phyloP scores from a whole-genome alignment of 2,797 vertebrate species.

The Emys orbicularis region DNA sequence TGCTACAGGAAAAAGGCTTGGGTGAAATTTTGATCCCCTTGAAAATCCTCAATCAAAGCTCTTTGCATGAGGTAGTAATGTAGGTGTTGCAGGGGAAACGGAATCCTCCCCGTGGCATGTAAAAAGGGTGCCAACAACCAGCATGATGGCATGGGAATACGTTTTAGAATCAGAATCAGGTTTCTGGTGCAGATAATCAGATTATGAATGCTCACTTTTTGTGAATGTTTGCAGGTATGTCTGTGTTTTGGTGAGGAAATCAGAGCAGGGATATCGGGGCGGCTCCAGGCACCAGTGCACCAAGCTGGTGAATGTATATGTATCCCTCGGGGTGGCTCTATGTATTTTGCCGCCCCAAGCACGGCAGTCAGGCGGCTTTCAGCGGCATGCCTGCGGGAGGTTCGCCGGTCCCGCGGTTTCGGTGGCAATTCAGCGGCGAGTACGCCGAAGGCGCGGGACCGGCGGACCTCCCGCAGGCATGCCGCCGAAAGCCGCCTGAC shows the following conservation, averaged over 20 bases:
- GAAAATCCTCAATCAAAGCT: conserved; percentile 10
- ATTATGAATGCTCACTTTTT: not conserved
- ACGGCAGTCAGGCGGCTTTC: no score
- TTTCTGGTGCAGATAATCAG: not conserved
- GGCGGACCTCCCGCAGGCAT: no score
- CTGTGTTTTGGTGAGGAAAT: not conserved
- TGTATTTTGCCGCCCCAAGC: no score
- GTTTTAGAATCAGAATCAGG: not conserved
- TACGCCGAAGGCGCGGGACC: no score
- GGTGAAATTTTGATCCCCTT: not conserved
- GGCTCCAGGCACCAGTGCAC: no score
- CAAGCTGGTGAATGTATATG: no score
- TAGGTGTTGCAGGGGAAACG: conserved; percentile 52
- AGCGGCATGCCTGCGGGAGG: no score
- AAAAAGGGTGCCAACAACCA: conserved; percentile 22
- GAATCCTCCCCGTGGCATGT: conserved; percentile 33
- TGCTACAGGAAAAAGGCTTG: not conserved
- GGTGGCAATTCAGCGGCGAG: no score
- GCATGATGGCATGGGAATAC: not conserved
- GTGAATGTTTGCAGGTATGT: not conserved
- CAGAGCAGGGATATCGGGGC: not conserved
- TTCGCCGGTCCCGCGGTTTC: no score
- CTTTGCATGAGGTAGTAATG: rapidly evolving
- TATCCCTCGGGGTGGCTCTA: no score
- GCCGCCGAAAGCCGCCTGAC: no score